These are phyloP conservation scores for Marronus borbonicus DNA, from an alignment of 2,888 invertebrate species.

Conservation along the genomic window DNA sequence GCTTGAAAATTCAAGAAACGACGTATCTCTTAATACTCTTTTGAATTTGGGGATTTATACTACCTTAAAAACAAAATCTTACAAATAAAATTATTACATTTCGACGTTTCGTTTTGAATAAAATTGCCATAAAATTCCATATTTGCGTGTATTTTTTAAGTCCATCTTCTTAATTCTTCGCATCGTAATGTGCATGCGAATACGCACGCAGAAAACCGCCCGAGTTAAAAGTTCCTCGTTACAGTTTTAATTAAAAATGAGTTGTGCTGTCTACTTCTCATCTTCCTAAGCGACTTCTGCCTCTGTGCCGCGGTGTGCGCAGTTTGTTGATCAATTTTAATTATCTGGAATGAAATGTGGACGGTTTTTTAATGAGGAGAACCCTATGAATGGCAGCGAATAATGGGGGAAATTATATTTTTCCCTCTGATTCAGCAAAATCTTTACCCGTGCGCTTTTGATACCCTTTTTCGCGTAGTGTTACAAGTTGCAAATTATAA, in stretches of 20 bases:
- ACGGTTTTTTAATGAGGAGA: slow-evolving; percentile 31
- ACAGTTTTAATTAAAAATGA: slow-evolving; percentile 44
- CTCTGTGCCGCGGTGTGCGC: slow-evolving; percentile 30
- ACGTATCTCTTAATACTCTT: too few species aligned
- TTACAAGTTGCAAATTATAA: neutral
- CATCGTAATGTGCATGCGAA: neutral
- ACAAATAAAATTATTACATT: too few species aligned
- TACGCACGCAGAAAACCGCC: slow-evolving; percentile 19
- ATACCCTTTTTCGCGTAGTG: neutral
- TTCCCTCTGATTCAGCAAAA: slow-evolving; percentile 22
- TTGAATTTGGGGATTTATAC: too few species aligned
- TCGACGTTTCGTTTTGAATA: too few species aligned
- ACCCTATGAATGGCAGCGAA: slow-evolving; percentile 32
- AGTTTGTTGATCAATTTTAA: slow-evolving; percentile 45
- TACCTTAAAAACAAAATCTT: too few species aligned
- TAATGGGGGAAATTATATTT: slow-evolving; percentile 39
- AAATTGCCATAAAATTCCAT: too few species aligned
- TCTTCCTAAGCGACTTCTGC: slow-evolving; percentile 25
- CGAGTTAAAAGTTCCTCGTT: slow-evolving; percentile 41
- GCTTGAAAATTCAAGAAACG: too few species aligned
- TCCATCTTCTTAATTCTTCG: too few species aligned
- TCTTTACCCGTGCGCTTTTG: slow-evolving; percentile 22
- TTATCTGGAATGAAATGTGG: slow-evolving; percentile 48
- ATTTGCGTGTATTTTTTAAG: too few species aligned
- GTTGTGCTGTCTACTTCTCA: slow-evolving; percentile 32